phyloP scores from a whole-genome alignment of 2,888 invertebrate species.

The Cerastis leucographa region DNA sequence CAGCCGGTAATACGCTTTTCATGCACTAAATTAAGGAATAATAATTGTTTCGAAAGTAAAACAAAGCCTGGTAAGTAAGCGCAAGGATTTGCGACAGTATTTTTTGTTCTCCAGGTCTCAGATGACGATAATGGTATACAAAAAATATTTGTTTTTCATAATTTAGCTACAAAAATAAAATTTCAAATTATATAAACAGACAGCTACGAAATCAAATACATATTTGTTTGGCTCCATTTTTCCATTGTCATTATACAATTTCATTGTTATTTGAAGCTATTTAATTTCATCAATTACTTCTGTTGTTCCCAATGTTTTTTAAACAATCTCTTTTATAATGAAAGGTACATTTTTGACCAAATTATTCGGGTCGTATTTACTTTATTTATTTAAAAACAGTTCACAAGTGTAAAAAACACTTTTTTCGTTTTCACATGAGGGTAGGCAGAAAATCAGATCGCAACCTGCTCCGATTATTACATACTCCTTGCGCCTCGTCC shows the following conservation, averaged over 20 bases:
- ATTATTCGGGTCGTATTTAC: neutral
- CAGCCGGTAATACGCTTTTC: neutral
- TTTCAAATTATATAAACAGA: constrained; percentile 2
- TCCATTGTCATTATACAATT: neutral
- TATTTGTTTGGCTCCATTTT: neutral
- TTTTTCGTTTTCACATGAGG: neutral
- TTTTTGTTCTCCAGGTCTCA: neutral
- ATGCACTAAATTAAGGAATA: neutral
- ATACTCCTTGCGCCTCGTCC: neutral
- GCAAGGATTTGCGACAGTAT: neutral
- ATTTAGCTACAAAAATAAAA: neutral
- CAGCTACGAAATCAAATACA: constrained; percentile 9
- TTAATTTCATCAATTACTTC: constrained; percentile 24
- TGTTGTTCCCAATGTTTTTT: neutral
- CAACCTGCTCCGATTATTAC: too few relatives aligned
- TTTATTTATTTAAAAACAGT: neutral
- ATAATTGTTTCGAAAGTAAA: neutral
- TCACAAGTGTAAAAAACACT: too few relatives aligned
- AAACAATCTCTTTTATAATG: neutral
- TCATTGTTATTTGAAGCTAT: constrained; percentile 17
- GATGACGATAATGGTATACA: neutral
- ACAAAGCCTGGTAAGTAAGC: too few relatives aligned
- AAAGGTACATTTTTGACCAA: neutral
- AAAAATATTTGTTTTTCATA: neutral
- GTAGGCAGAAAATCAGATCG: neutral